Conservation (phyloP, 2,888 invertebrate genomes). For the Tipula vernalis region DNA sequence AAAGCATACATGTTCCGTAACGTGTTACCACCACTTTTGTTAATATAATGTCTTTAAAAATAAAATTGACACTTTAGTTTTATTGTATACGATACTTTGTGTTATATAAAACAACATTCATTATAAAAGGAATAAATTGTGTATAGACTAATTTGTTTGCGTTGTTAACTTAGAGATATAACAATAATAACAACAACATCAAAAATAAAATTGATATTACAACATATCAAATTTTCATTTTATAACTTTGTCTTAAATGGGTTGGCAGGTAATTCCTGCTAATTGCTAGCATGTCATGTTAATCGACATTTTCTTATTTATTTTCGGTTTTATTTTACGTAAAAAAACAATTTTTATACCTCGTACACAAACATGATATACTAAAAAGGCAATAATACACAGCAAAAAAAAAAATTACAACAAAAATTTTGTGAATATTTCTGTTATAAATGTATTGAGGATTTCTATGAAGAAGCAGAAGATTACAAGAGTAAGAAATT, state of each 20-base stretch:
- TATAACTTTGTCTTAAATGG: background rate
- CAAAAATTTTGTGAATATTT: background rate
- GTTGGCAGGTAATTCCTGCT: background rate
- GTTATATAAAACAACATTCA: background rate
- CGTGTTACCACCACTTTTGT: background rate
- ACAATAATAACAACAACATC: background rate
- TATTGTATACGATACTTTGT: background rate
- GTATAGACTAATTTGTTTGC: background rate
- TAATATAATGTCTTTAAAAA: background rate
- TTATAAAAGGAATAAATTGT: background rate
- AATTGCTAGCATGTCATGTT: background rate
- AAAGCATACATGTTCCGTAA: background rate
- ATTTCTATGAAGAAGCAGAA: background rate
- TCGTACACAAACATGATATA: background rate
- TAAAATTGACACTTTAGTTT: background rate
- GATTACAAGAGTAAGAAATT: background rate
- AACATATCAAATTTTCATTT: background rate
- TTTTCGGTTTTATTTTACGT: background rate
- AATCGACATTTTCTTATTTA: background rate
- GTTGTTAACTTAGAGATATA: background rate
- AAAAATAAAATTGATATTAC: background rate
- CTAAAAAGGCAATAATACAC: background rate
- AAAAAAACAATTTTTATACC: no score
- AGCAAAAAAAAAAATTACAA: background rate
- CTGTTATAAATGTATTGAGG: background rate